phyloP scores from a whole-genome alignment of 2,113 vertebrate genomes.

The Microtus ochrogaster region DNA sequence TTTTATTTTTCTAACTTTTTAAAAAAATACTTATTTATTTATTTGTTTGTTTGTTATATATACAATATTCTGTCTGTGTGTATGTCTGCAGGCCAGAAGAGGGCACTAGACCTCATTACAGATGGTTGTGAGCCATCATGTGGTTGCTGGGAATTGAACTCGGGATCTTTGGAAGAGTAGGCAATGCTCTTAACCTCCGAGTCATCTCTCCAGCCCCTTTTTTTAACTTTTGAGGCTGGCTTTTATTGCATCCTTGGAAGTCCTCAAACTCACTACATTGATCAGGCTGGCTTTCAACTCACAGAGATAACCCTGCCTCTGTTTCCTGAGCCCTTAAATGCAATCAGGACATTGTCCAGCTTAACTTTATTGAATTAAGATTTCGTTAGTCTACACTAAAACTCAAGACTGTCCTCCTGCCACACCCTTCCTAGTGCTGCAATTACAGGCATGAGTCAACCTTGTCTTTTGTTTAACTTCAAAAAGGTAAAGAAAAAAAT shows the following conservation, averaged over 20 bases:
- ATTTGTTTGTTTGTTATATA: too few relatives aligned
- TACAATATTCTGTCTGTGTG: too few relatives aligned
- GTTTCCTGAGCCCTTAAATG: neutral
- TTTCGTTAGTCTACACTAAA: neutral
- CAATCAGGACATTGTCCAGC: neutral
- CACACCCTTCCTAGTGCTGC: neutral
- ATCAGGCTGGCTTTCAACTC: neutral
- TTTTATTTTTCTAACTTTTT: slow-evolving; percentile 21
- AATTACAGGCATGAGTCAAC: neutral
- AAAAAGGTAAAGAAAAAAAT: neutral
- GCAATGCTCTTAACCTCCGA: too few relatives aligned
- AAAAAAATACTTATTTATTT: too few relatives aligned
- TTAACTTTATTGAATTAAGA: neutral
- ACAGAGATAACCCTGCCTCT: neutral
- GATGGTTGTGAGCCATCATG: too few relatives aligned
- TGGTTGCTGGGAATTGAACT: too few relatives aligned
- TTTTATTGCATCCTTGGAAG: neutral
- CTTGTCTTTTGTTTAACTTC: neutral
- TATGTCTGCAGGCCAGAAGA: too few relatives aligned
- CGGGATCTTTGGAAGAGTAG: too few relatives aligned
- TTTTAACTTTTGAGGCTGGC: neutral
- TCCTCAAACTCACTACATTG: neutral
- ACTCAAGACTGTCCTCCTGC: neutral
- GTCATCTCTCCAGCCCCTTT: neutral
- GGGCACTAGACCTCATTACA: too few relatives aligned